phyloP scores from a whole-genome alignment of 1,140 invertebrate genomes.

The Eciton burchellii region DNA sequence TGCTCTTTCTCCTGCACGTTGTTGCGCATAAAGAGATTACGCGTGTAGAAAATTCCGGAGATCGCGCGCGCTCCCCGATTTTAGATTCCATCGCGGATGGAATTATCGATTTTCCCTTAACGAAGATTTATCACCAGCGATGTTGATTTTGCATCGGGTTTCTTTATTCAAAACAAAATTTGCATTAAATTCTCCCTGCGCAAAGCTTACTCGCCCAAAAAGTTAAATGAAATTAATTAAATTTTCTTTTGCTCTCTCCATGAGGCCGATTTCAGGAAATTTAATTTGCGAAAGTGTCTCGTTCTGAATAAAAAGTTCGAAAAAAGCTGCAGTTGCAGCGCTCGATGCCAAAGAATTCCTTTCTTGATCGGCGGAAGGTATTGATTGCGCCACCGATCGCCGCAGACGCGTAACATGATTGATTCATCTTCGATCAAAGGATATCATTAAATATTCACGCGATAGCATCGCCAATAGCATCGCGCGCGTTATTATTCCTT shows the following conservation, averaged over 20 bases:
- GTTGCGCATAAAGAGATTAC: conserved; percentile 41
- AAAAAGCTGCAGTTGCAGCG: no score
- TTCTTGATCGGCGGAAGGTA: no score
- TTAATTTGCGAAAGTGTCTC: neutral
- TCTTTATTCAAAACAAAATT: conserved; percentile 11
- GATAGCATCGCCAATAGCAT: neutral
- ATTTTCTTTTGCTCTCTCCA: no score
- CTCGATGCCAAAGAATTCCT: no score
- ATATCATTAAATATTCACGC: conserved; percentile 23
- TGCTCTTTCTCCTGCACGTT: conserved; percentile 19
- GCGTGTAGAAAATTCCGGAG: conserved; percentile 6
- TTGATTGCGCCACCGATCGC: neutral
- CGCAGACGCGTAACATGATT: neutral
- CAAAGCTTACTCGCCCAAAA: neutral
- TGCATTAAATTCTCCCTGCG: neutral
- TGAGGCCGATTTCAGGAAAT: no score
- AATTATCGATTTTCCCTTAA: neutral
- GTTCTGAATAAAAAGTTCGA: no score
- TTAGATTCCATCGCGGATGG: neutral
- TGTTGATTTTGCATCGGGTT: neutral
- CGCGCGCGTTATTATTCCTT: conserved; percentile 1
- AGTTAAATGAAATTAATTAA: no score
- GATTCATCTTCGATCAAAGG: conserved; percentile 13
- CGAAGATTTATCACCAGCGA: neutral
- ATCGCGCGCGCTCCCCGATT: neutral